phyloP scores from a whole-genome alignment of 2,888 invertebrate species.

The Morpho achilles region DNA sequence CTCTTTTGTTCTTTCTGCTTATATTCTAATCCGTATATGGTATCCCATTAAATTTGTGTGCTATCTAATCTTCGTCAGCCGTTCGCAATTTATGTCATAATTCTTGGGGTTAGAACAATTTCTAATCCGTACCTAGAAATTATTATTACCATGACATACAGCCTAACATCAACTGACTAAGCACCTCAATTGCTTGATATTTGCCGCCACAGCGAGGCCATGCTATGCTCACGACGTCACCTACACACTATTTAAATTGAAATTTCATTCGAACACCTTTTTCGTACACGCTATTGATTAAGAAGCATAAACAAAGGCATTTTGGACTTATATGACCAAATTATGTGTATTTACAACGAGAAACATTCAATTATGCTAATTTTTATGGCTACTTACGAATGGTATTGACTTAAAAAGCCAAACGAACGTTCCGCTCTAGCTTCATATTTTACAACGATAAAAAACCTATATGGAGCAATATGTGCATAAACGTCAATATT shows the following conservation, averaged over 20 bases:
- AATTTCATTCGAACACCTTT: slow-evolving; percentile 39
- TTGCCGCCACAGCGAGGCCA: too few relatives aligned
- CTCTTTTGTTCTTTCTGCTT: too few relatives aligned
- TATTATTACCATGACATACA: too few relatives aligned
- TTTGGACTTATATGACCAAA: slow-evolving; percentile 55
- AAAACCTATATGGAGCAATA: slow-evolving; percentile 78
- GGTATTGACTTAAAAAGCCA: slow-evolving; percentile 56
- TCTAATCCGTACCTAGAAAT: too few relatives aligned
- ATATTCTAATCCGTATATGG: too few relatives aligned
- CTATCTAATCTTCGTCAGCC: too few relatives aligned
- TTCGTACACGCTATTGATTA: slow-evolving; percentile 48
- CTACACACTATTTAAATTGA: slow-evolving; percentile 30
- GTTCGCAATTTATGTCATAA: too few relatives aligned
- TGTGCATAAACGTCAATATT: slow-evolving; percentile 78
- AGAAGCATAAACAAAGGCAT: slow-evolving; percentile 54
- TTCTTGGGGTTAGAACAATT: too few relatives aligned
- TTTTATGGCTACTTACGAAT: slow-evolving; percentile 65
- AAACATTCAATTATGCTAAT: slow-evolving; percentile 74
- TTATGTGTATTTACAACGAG: slow-evolving; percentile 59
- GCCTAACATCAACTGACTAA: not conserved
- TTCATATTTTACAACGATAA: slow-evolving; percentile 76
- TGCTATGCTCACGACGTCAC: slow-evolving; percentile 11
- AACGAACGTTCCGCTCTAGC: slow-evolving; percentile 57
- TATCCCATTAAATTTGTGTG: too few relatives aligned
- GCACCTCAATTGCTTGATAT: too few relatives aligned